Evolutionary conservation across 2,888 invertebrate species (phyloP), one percentile per base, ranked within the genome.

Genomic region (Orchestes rusci): DNA sequence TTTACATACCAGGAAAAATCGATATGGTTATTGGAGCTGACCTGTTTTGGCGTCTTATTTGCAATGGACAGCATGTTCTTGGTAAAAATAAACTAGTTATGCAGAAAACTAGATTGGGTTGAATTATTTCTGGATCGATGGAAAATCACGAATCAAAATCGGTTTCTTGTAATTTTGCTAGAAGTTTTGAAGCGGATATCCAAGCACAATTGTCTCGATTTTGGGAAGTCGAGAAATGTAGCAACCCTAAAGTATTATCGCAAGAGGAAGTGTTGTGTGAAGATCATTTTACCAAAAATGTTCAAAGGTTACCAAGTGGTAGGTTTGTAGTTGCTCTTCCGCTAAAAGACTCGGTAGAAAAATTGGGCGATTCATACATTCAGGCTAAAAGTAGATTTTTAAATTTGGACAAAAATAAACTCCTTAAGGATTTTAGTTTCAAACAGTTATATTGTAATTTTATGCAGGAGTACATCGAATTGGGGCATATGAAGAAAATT

Each of bases 11-110:
- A 2, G 8, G 17, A 13, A 27, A 36, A 15, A 29, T 45, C 30
- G 45, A 45, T 12, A 41, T 45, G 41, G 12, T 45, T 3, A 37
- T 45, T n/a, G 45, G 45, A 12, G 5, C 41, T 2, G 23, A 23
- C 23, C 10, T 23, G 23, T 23, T 23, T 23, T 23, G 23, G 23
- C 23, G 23, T 10, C 23, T 23, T 23, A 23, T 23, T 23, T 23
- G 23, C 10, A 23, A 23, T 10, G 23, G 23, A 10, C 23, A 23
- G 10, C 23, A 23, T 23, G 23, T 23, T 7, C 23, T 23, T 23
- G 23, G 23, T 23, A 23, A 23, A 5, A 23, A 10, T 23, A 23
- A 23, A 23, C 10, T 10, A 23, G 23, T 23, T 23, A 23, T 7
- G 23, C 23, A 23, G 10, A 23, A 23, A 23, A 23, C 23, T 23